Evolutionary conservation across 1,140 invertebrate species (phyloP), one percentile per base, ranked within the genome.

Genomic region (Leptoteleia sp.): DNA sequence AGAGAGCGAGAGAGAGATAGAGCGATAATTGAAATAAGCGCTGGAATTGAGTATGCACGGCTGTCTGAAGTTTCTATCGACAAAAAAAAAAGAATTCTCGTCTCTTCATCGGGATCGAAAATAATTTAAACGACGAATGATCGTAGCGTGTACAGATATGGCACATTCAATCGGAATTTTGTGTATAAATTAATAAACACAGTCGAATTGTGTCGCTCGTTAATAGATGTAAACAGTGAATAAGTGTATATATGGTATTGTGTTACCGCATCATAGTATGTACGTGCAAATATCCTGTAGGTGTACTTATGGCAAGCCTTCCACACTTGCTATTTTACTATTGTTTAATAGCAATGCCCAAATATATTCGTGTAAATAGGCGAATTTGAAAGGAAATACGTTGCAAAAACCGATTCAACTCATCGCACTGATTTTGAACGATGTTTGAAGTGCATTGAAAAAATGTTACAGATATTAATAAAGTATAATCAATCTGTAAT

Each of bases 141-240:
- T 48, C 43, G 15, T 72, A 78, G 61, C 22, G 31, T 65, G 54
- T 72, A 78, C 47, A 78, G 76, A 78, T 78, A 78, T 72, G 76
- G 47, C 67, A 72, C 76, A 72, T 78, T 72, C 61, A 78, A 78
- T 72, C 43, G 61, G 43, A 72, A 50, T 78, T 78, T 78, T 78
- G 67, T 78, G 72, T 78, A 62, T 78, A 67, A 42, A n/a, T n/a
- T 31, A 3, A 67, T 72, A 43, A 61, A 33, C 61, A 47, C 13
- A 72, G 29, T 76, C 35, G 38, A 43, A 76, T 55, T 76, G 47
- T 68, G 17, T 43, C 19, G 38, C 47, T 76, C 47, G 57, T 70
- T 68, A 68, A 31, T 76, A 62, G 42, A 4, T 76, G 57, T 70
- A 67, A 48, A 54, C 55, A 62, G 22, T 70, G 57, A 48, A 68